Base-by-base conservation (phyloP, 2,888 invertebrate genomes). In the Portevinia maculata region DNA sequence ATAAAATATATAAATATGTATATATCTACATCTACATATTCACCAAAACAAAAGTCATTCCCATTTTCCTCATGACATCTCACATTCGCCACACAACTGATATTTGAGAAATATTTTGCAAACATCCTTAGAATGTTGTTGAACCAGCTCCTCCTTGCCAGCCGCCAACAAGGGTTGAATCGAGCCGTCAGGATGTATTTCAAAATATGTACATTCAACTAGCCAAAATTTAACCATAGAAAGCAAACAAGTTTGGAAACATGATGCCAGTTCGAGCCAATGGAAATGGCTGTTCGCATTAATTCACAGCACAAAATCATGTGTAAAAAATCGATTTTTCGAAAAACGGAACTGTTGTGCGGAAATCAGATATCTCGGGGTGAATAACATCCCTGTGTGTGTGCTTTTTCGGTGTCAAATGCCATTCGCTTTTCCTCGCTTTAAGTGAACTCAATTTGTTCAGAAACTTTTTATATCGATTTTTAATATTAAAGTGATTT, bases 321-420 rank as follows among this genome's bases (percentile, higher is more conserved):
- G 24, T 48, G 48, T 48, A 13, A 53, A 46, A 69, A 69, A 76
- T 70, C 76, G 69, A 76, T 76, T 76, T 76, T 53, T 34, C 21
- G 46, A 44, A 78, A 59, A 78, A 59, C 64, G 71, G 64, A 78
- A 78, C 52, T 59, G 55, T 48, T 69, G 55, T 76, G 48, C 60
- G 76, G 59, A 75, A 76, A 70, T 76, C 32, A 46, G 30, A 60
- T 69, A 62, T 37, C 52, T 67, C 69, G 15, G 69, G 59, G 59
- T 70, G 69, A 70, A 59, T 70, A 57, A 70, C 57, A 70, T 70
- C 48, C 59, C 39, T 74, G 57, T 32, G 24, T 55, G 62, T 30
- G 19, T 46, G 50, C 32, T 46, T 57, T 39, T 41, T 28, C 28
- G n/a, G 48, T 59, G 69, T 41, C 59, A 48, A 59, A 50, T 59